Evolutionary conservation across 1,140 invertebrate genomes (phyloP).

Genomic region (Andricus grossulariae): DNA sequence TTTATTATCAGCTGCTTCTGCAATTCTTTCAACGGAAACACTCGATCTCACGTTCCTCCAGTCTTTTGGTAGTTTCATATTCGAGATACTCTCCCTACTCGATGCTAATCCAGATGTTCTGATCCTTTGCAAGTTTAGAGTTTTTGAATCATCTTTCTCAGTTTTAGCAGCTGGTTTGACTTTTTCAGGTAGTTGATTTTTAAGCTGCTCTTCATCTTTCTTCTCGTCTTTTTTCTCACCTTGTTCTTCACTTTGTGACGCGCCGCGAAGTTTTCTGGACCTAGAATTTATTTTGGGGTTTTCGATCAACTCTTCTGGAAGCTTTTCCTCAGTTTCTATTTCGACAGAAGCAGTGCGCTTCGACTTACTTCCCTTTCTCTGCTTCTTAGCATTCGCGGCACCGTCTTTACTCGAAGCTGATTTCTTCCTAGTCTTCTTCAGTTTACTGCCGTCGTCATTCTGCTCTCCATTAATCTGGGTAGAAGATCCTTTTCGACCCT

Average conservation of each 20-base stretch:
- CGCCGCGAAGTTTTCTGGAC: background rate
- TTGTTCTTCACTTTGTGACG: background rate
- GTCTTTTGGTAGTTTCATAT: background rate
- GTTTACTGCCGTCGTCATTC: background rate
- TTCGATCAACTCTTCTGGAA: background rate
- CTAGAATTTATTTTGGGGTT: background rate
- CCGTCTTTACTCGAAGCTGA: background rate
- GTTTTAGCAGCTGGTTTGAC: background rate
- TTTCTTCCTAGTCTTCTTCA: background rate
- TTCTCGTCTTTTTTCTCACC: background rate
- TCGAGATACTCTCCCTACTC: constrained; percentile 7
- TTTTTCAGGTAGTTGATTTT: too few species aligned
- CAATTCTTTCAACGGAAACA: background rate
- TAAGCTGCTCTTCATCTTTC: too few species aligned
- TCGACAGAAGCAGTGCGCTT: background rate
- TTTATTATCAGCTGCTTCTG: background rate
- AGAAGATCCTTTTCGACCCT: background rate
- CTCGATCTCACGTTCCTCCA: too few species aligned
- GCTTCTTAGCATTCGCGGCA: background rate
- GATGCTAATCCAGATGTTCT: constrained; percentile 14
- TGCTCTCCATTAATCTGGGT: background rate
- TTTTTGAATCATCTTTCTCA: background rate
- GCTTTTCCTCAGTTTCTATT: background rate
- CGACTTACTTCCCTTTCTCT: background rate
- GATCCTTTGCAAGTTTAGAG: background rate